These are phyloP conservation scores for Thyatira batis DNA, from an alignment of 2,888 invertebrate species.

Conservation along the genomic window DNA sequence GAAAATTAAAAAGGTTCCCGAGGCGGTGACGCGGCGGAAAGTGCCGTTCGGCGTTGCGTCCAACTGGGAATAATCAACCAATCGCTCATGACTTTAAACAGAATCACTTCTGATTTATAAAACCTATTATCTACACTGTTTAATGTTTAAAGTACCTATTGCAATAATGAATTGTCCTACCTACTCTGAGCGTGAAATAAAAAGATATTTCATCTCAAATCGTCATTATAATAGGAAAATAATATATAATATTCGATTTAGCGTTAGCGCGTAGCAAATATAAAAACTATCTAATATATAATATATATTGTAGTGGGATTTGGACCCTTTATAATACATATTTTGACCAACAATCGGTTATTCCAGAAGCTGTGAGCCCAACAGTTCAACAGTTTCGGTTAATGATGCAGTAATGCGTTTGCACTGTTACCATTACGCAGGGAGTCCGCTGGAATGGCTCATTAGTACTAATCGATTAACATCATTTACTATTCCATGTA, in stretches of 20 bases:
- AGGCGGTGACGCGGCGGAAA: slow-evolving; percentile 44
- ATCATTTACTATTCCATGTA: slow-evolving; percentile 11
- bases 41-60: slow-evolving; percentile 41
- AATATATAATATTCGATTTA: too few relatives aligned
- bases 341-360: background rate
- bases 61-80: slow-evolving; percentile 51
- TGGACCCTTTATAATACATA: slow-evolving; percentile 17
- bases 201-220: too few relatives aligned
- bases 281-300: too few relatives aligned
- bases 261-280: too few relatives aligned
- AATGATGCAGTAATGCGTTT: slow-evolving; percentile 79
- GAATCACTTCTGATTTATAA: slow-evolving; percentile 37
- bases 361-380: background rate
- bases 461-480: slow-evolving; percentile 52
- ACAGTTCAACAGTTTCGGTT: slow-evolving; percentile 44
- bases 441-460: slow-evolving; percentile 41
- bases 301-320: too few relatives aligned
- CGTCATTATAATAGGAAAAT: too few relatives aligned
- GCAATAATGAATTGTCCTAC: too few relatives aligned
- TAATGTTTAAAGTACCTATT: too few relatives aligned
- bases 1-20: slow-evolving; percentile 76
- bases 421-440: slow-evolving; percentile 64
- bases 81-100: slow-evolving; percentile 49
- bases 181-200: too few relatives aligned
- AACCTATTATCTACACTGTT: too few relatives aligned